These are phyloP conservation scores for Camelus dromedarius DNA, from an alignment of 2,113 vertebrate species.

Conservation along the genomic window DNA sequence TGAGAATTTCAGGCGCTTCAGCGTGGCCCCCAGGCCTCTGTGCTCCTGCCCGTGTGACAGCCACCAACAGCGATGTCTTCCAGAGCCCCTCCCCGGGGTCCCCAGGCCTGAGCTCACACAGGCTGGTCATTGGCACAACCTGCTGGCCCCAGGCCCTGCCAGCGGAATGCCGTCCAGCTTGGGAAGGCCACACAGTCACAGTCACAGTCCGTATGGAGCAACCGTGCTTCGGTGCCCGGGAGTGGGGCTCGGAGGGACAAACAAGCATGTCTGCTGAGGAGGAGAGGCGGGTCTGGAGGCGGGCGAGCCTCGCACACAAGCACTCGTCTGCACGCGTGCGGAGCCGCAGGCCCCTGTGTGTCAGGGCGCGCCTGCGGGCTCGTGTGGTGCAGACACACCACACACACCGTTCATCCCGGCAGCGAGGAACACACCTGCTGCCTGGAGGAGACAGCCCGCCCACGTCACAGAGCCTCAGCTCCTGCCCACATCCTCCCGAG, in stretches of 20 bases:
- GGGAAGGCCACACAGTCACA: not conserved
- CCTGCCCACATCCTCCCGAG: not conserved
- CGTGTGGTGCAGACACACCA: not conserved
- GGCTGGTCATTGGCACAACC: rapidly evolving
- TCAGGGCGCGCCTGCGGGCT: not conserved
- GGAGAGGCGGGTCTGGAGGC: not conserved
- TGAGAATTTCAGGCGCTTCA: not conserved
- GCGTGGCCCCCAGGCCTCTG: not conserved
- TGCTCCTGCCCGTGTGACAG: not conserved
- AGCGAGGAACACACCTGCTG: not conserved
- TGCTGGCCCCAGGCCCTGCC: not conserved
- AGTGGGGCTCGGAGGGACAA: not conserved
- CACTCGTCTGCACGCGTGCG: too few relatives aligned
- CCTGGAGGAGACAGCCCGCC: not conserved
- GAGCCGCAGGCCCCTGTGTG: not conserved
- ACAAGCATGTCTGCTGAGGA: not conserved
- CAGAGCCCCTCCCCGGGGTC: not conserved
- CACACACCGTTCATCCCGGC: not conserved
- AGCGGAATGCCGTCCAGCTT: not conserved
- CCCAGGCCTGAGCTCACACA: not conserved
- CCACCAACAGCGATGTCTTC: not conserved
- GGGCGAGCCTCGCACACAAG: not conserved
- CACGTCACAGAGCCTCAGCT: not conserved
- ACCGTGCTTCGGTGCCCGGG: conserved; percentile 13
- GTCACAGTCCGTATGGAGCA: not conserved